Conservation (phyloP, 2,113 vertebrate species). For the Coptodon bakossiorum region DNA sequence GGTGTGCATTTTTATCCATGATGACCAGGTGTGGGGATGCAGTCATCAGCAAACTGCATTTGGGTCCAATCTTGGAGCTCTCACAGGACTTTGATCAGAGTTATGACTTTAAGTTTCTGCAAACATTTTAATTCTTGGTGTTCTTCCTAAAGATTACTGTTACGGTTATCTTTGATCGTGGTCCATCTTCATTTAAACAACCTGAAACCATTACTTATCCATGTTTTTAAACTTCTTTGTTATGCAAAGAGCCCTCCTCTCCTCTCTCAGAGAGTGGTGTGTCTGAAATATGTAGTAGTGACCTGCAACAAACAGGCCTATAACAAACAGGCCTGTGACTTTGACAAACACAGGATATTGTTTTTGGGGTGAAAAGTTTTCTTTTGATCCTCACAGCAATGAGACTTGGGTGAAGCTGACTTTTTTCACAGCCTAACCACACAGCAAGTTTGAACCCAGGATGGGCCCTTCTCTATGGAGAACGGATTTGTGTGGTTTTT, state of each 20-base stretch:
- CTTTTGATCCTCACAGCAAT: background rate
- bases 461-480: background rate
- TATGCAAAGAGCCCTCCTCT: background rate
- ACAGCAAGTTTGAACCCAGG: background rate
- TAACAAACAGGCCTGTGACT: background rate
- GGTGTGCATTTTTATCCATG: background rate
- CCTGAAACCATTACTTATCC: background rate
- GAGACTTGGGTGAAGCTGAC: background rate
- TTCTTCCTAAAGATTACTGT: background rate
- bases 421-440: background rate
- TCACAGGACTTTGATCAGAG: background rate
- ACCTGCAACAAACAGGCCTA: rapidly evolving
- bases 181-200: background rate
- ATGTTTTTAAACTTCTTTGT: background rate
- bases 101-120: background rate
- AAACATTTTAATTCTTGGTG: background rate
- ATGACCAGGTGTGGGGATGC: background rate
- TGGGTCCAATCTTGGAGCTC: background rate
- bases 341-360: background rate
- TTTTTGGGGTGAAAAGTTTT: background rate
- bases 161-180: rapidly evolving
- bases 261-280: background rate
- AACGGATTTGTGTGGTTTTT: background rate
- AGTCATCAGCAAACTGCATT: background rate
- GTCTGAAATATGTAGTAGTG: background rate